Evolutionary conservation across 1,140 invertebrate species (phyloP).

Genomic region (Chrysomallon squamiferum): DNA sequence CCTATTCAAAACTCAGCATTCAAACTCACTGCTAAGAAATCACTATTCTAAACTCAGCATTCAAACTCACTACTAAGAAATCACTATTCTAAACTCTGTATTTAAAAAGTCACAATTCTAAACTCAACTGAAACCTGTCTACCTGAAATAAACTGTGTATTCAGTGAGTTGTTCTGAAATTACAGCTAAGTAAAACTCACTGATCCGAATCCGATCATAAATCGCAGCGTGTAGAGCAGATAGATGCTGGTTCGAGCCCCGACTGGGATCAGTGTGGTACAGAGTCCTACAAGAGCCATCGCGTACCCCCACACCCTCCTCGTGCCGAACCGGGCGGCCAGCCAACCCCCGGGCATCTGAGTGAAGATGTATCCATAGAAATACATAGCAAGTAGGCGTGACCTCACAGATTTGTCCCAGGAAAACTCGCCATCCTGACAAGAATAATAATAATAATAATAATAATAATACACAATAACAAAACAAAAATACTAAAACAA

Average conservation of each 20-base stretch:
- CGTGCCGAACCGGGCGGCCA: constrained; percentile 68
- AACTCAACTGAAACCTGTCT: too few species aligned
- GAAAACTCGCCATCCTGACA: constrained; percentile 72
- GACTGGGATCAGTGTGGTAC: constrained; percentile 3
- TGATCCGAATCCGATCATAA: constrained; percentile 2
- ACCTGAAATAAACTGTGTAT: too few species aligned
- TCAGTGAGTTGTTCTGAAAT: too few species aligned
- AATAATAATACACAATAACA: too few species aligned
- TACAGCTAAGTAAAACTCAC: not conserved
- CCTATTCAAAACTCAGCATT: too few species aligned
- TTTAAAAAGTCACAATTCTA: too few species aligned
- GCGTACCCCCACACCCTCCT: constrained; percentile 30
- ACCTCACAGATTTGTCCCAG: constrained; percentile 80
- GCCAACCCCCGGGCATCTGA: constrained; percentile 78
- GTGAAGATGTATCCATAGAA: constrained; percentile 79
- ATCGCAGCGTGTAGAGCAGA: not conserved
- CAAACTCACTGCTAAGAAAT: too few species aligned
- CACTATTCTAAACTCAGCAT: too few species aligned
- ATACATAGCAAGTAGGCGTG: constrained; percentile 83
- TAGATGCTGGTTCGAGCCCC: constrained; percentile 1
- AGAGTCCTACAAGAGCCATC: constrained; percentile 4
- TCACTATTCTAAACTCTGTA: too few species aligned
- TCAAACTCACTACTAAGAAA: too few species aligned
- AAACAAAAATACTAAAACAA: too few species aligned
- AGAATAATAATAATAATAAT: not conserved